Evolutionary conservation across 2,113 vertebrate species (phyloP), one percentile per base, ranked within the genome.

Genomic region (Trinectes maculatus): DNA sequence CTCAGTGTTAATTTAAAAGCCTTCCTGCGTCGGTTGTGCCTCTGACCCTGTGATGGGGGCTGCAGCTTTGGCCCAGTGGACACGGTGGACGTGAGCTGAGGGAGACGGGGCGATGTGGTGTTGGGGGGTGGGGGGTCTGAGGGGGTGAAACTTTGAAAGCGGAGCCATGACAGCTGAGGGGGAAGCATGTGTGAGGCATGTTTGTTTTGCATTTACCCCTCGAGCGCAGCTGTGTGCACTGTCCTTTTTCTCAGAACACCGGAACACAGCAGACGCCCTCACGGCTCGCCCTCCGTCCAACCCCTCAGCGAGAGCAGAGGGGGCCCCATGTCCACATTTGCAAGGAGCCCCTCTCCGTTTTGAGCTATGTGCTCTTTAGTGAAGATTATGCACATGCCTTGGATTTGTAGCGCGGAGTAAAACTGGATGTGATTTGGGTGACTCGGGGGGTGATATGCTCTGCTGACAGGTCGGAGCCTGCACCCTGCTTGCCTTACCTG

Each of bases 151-250:
- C 84, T 91, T 89, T 91, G 91, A 92, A 93, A 92, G 90, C 84
- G 82, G 89, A 93, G 86, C 89, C 89, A 87, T 89, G 91, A 92
- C 92, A 93, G 92, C 92, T 93, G 91, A 92, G 83, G 82, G 85
- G 85, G 88, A 90, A 92, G 89, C 89, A 90, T 92, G 89, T 89
- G 87, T 87, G 72, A 91, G 89, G 89, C 87, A 86, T 93, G 92
- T 93, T 93, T 93, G 91, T 93, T 93, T 93, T 92, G 87, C 91
- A 91, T 93, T 91, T 92, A 91, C 84, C 85, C 86, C 82, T 80
- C 57, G 76, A 83, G 85, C 70, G 82, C 91, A 93, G 91, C 90
- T 93, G 92, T 90, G 88, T 91, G 89, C 87, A 89, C 88, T 89
- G 87, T 91, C 89, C 89, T 92, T 90, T 92, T 52, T 92, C 89